Evolutionary conservation across 2,888 invertebrate genomes (phyloP).

Genomic region (Lycaena phlaeas): DNA sequence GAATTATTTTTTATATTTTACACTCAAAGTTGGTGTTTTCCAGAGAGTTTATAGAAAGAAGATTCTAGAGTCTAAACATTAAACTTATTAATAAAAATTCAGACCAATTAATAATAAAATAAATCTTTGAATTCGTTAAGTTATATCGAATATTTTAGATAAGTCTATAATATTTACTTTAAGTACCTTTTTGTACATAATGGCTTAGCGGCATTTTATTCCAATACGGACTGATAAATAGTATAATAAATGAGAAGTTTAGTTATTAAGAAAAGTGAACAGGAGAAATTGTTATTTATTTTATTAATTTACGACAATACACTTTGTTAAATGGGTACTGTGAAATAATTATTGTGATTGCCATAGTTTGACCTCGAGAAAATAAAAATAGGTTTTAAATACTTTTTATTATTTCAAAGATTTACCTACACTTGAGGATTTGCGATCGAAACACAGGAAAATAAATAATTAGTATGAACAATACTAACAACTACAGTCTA

Average conservation of each 20-base stretch:
- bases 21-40: too few species aligned
- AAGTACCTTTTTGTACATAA: constrained; percentile 19
- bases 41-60: neutral
- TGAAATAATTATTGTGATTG: constrained; percentile 43
- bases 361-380: constrained; percentile 54
- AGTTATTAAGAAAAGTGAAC: constrained; percentile 21
- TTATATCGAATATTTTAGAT: constrained; percentile 8
- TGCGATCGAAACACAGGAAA: too few species aligned
- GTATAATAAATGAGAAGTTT: constrained; percentile 16
- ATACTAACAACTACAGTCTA: too few species aligned
- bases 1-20: neutral
- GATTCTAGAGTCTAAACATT: neutral
- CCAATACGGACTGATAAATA: constrained; percentile 23
- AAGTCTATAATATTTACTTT: constrained; percentile 4
- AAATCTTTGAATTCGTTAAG: constrained; percentile 3
- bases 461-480: too few species aligned
- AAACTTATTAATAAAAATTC: neutral
- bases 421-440: neutral
- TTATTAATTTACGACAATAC: constrained; percentile 22
- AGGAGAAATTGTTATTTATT: constrained; percentile 29
- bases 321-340: constrained; percentile 21
- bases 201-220: constrained; percentile 19
- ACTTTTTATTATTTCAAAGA: constrained; percentile 21
- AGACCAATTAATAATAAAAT: neutral
- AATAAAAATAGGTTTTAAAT: constrained; percentile 36